Base-by-base conservation (phyloP, 2,113 vertebrate species). In the Merops nubicus region DNA sequence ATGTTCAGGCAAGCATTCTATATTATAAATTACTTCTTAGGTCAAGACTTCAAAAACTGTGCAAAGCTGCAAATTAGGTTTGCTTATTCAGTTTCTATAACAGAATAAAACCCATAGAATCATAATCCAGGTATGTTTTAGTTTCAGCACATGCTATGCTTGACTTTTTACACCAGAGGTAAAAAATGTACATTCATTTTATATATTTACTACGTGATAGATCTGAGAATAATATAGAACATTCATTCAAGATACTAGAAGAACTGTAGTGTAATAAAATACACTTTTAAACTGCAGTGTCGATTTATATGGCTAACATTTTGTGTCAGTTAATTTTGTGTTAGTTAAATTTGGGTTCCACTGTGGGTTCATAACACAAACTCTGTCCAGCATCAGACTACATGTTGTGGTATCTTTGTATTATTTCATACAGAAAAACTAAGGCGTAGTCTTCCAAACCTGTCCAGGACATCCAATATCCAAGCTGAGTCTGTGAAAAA, bases 361-460 rank as follows among this genome's bases (percentile, higher is more conserved):
- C 48, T 60, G 2, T 1, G 7, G 56, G 22, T 67, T 89, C 4
- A 0, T 80, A 70, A 34, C 36, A 23, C 76, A 60, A 42, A 28
- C 23, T 78, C 67, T 57, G 31, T 57, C 33, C 40, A 48, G 45
- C 65, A 65, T 78, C 65, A 76, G 60, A 28, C 51, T 63, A 70
- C 75, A 85, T 3, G 0, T 57, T 83, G 38, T 63, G 42, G 11
- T 91, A 56, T 87, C 50, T 84, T 89, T 91, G 54, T 89, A 50
- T 97, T 74, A 75, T 14, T 97, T 85, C 6, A 34, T 72, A 47
- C 92, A 99, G 99, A 99, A 97, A 99, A 99, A 96, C 96, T 99
- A 96, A 98, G 99, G 75, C 99, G 99, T 81, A 99, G 99, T 99
- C 99, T 99, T 98, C 99, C 99, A 96, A 99, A 99, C 98, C 98